Conservation (phyloP, 2,888 invertebrate species). For the Merodon equestris region DNA sequence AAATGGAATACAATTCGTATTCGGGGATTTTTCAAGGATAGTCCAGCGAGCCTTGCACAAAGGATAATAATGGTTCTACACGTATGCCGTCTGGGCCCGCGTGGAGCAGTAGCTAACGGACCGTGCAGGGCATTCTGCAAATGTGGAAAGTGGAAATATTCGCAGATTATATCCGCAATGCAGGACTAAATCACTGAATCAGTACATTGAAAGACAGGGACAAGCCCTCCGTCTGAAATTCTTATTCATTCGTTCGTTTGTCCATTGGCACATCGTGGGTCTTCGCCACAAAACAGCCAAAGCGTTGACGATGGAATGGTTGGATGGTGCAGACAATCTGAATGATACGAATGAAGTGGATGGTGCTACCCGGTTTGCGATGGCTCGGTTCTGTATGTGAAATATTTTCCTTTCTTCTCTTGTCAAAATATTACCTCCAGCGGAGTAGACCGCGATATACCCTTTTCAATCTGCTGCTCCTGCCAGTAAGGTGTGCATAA, state of each 20-base stretch:
- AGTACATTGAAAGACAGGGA: neutral
- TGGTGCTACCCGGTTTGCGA: conserved; percentile 4
- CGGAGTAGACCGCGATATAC: conserved; percentile 23
- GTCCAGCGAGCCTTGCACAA: conserved; percentile 34
- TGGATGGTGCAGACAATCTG: too few species aligned
- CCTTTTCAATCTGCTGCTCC: neutral
- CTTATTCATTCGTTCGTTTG: too few species aligned
- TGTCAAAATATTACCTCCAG: conserved; percentile 25
- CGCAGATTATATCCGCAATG: conserved; percentile 51
- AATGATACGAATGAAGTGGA: too few species aligned
- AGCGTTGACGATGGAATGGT: neutral
- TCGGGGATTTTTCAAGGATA: conserved; percentile 23
- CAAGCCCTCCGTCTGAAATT: too few species aligned
- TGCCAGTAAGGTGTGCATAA: conserved; percentile 27
- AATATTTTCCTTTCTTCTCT: conserved; percentile 1
- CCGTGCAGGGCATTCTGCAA: conserved; percentile 37
- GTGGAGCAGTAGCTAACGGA: conserved; percentile 32
- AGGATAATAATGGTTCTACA: conserved; percentile 44
- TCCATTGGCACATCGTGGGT: conserved; percentile 3
- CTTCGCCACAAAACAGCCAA: conserved; percentile 14
- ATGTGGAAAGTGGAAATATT: conserved; percentile 49
- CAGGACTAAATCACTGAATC: conserved; percentile 35
- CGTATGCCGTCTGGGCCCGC: conserved; percentile 11
- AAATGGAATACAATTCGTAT: conserved; percentile 3
- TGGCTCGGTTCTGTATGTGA: conserved; percentile 3